Base-by-base conservation (phyloP, 2,797 vertebrate species). In the Eupleurogrammus muticus region DNA sequence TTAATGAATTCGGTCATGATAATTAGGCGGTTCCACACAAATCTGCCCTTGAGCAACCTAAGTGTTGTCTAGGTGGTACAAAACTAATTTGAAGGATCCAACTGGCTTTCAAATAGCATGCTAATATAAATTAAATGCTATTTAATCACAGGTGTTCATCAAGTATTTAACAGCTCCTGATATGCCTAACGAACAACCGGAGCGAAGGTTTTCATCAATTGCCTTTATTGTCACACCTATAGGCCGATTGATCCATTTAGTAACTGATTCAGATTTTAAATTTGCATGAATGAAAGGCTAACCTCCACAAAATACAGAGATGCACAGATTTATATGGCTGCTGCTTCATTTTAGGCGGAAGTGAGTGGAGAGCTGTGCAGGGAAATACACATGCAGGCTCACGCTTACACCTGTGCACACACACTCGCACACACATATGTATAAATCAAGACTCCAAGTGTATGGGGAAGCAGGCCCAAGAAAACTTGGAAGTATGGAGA, bases 91-190 rank as follows among this genome's bases (percentile, higher is more conserved):
- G 16, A 38, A 34, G n/a, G 47, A 59, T 19, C n/a, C 20, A 5
- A 24, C 66, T 61, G 28, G 36, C 21, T 51, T 78, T 75, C 17
- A 74, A 63, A 57, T 19, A 59, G 34, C 40, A 55, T 42, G 35
- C 32, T 61, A 56, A 73, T 53, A 53, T 51, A 50, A 58, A 40
- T 59, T 9, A n/a, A 40, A 44, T 32, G 19, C 50, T 63, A 20
- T 60, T 58, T 46, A 73, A 21, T 65, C 60, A 19, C 24, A 60
- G 49, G 60, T 60, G 49, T 46, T 76, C 40, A 71, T 72, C 62
- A 46, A 36, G 57, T 71, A 66, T 53, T 73, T 54, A 70, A 52
- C 59, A 64, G 63, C 70, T 69, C 55, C 0, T 0, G 47, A 56
- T 20, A 68, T 73, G 24, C 79, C 54, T 56, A 79, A 55, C 49